phyloP scores from a whole-genome alignment of 2,888 invertebrate genomes.

The Stenurella melanura region DNA sequence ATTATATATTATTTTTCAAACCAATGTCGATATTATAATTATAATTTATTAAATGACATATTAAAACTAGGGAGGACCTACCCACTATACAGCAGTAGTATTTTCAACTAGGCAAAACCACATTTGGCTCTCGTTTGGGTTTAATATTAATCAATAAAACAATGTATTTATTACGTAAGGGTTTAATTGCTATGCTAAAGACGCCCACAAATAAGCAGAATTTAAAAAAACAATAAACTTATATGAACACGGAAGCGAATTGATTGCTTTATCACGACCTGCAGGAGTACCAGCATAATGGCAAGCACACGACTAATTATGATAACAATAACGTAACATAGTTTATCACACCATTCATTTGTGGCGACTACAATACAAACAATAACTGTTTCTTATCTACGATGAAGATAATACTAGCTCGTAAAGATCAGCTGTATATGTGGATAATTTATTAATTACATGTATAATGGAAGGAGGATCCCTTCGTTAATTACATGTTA shows the following conservation, averaged over 20 bases:
- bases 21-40: too few relatives aligned
- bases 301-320: constrained; percentile 56
- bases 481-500: background rate
- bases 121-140: too few relatives aligned
- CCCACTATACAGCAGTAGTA: too few relatives aligned
- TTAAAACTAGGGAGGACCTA: too few relatives aligned
- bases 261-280: constrained; percentile 54
- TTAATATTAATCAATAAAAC: too few relatives aligned
- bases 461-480: background rate
- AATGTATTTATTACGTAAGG: background rate
- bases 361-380: constrained; percentile 6
- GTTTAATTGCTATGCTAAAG: background rate
- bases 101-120: too few relatives aligned
- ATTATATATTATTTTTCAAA: too few relatives aligned
- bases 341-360: constrained; percentile 10
- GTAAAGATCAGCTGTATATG: background rate
- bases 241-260: constrained; percentile 51
- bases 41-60: too few relatives aligned
- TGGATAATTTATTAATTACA: background rate
- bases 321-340: constrained; percentile 42
- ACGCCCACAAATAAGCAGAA: background rate
- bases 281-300: constrained; percentile 53
- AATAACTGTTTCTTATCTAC: background rate
- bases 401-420: background rate
- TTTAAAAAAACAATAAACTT: constrained; percentile 12